Evolutionary conservation across 2,113 vertebrate species (phyloP).

Genomic region (Pseudopodoces humilis): DNA sequence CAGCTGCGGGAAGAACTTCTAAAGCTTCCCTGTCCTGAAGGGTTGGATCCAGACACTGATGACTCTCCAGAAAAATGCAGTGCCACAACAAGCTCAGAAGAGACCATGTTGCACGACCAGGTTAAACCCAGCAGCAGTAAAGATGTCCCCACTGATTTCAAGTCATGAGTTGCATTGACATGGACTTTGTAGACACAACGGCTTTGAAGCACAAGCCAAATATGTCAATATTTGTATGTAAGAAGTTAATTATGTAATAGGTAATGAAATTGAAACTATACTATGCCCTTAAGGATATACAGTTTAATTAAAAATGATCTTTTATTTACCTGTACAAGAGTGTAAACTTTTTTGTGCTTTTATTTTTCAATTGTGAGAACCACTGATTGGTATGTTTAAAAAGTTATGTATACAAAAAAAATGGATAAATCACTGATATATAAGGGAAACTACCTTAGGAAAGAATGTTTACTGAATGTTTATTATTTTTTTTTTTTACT

Average conservation of each 20-base stretch:
- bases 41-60: slow-evolving; percentile 87
- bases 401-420: slow-evolving; percentile 95
- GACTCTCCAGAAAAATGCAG: slow-evolving; percentile 84
- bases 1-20: slow-evolving; percentile 95
- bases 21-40: slow-evolving; percentile 94
- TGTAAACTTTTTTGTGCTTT: slow-evolving; percentile 99
- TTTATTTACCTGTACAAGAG: slow-evolving; percentile 99
- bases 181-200: slow-evolving; percentile 82
- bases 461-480: slow-evolving; percentile 99
- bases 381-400: slow-evolving; percentile 99
- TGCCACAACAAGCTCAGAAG: slow-evolving; percentile 79
- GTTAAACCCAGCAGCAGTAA: slow-evolving; percentile 90
- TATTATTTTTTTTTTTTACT: slow-evolving; percentile 86
- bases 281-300: slow-evolving; percentile 90
- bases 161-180: slow-evolving; percentile 83
- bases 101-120: slow-evolving; percentile 81
- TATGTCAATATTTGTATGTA: slow-evolving; percentile 99
- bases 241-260: slow-evolving; percentile 96
- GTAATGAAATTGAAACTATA: slow-evolving; percentile 87
- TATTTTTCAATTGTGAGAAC: slow-evolving; percentile 99
- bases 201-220: slow-evolving; percentile 93
- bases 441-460: slow-evolving; percentile 97
- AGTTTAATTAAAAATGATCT: slow-evolving; percentile 87
- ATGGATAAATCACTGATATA: slow-evolving; percentile 93
- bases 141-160: slow-evolving; percentile 86